Evolutionary conservation across 2,113 vertebrate genomes (phyloP), one percentile per base, ranked within the genome.

Genomic region (Bambusicola thoracicus): DNA sequence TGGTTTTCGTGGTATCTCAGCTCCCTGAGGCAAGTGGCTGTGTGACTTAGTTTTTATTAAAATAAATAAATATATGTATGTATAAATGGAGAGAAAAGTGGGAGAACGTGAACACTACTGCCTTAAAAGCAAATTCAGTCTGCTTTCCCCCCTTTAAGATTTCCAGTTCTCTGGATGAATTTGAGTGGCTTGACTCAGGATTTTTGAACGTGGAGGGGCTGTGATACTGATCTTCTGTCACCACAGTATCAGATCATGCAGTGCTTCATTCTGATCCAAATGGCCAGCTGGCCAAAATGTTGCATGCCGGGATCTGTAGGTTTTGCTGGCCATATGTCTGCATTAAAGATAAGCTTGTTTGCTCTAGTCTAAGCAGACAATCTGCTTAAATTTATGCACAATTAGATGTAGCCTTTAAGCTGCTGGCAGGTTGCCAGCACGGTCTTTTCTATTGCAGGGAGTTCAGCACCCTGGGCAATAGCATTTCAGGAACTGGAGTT

Each of bases 271-370:
- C 63, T 73, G 75, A 91, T 92, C 91, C 95, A 93, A 92, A 89
- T 70, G 91, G 84, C 95, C 94, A 96, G 94, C 84, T 96, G 92
- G 92, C 75, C 84, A 79, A 66, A 78, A 87, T 0, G 2, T 68
- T 90, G 95, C 94, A 86, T 90, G 81, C 83, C 93, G 84, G 92
- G 94, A 94, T 89, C 94, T 96, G 91, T 96, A 95, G 95, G 91
- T 92, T 94, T 96, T 96, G 87, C 72, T 95, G 68, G 90, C 95
- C 94, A 90, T 96, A 95, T 95, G 91, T 93, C 94, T 87, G 75
- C 89, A 87, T 94, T 96, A 91, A 87, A 95, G 94, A 96, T 96
- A 95, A 95, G 94, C 94, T 93, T 93, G 81, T 96, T 92, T 94
- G 85, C 89, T 91, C 19, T 80, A 85, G 75, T 93, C 79, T 95